Evolutionary conservation across 2,888 invertebrate species (phyloP).

Genomic region (Lithophane leautieri): DNA sequence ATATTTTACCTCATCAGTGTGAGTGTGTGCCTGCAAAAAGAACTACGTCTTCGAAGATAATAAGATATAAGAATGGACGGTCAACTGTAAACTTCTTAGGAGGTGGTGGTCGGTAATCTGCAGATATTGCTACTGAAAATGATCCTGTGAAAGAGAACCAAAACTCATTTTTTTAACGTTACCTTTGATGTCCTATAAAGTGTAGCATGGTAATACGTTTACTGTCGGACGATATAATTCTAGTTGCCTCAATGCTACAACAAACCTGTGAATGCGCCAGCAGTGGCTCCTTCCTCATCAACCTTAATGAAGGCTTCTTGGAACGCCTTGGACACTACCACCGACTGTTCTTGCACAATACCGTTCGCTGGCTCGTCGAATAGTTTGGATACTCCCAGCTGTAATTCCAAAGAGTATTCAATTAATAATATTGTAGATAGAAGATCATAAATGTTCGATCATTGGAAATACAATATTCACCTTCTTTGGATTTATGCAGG

Average conservation of each 20-base stretch:
- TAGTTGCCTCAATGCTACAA: conserved; percentile 34
- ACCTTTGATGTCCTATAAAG: not conserved
- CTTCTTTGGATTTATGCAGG: not conserved
- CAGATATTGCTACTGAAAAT: conserved; percentile 31
- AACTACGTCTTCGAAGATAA: conserved; percentile 69
- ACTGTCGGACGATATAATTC: not conserved
- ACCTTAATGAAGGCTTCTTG: conserved; percentile 96
- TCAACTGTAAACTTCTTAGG: conserved; percentile 55
- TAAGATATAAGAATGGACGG: conserved; percentile 69
- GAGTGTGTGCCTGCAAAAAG: conserved; percentile 74
- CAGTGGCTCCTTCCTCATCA: conserved; percentile 95
- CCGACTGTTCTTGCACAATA: conserved; percentile 67
- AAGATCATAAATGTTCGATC: conserved; percentile 6
- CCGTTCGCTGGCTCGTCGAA: conserved; percentile 71
- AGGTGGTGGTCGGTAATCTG: conserved; percentile 24
- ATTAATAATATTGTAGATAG: not conserved
- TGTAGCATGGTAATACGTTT: not conserved
- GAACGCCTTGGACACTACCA: conserved; percentile 91
- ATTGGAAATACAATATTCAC: not conserved
- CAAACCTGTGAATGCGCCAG: conserved; percentile 93
- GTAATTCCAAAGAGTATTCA: conserved; percentile 12
- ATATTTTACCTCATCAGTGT: conserved; percentile 60
- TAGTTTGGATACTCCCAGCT: conserved; percentile 75
- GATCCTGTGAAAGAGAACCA: conserved; percentile 48
- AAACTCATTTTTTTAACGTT: not conserved